Evolutionary conservation across 2,113 vertebrate genomes (phyloP).

Genomic region (Galeopterus variegatus): DNA sequence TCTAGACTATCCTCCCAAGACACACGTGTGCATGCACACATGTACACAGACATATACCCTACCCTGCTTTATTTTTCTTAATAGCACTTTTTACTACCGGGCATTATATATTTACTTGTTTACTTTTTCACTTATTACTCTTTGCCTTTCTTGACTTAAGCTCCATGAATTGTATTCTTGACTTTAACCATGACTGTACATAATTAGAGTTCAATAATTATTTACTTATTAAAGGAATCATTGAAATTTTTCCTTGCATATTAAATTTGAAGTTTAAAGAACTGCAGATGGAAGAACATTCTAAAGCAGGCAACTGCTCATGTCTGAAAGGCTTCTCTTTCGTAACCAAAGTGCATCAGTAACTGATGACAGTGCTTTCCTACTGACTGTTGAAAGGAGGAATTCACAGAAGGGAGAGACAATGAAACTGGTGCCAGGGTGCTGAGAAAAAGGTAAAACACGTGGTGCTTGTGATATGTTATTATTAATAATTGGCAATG

Average conservation of each 20-base stretch:
- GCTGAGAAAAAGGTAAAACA: background rate
- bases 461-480: background rate
- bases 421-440: background rate
- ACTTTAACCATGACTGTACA: background rate
- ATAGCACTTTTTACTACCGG: background rate
- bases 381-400: background rate
- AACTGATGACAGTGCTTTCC: background rate
- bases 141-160: background rate
- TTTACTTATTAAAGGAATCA: background rate
- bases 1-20: background rate
- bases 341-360: background rate
- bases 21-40: background rate
- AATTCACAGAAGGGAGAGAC: background rate
- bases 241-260: background rate
- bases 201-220: background rate
- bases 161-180: background rate
- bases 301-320: background rate
- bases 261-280: slow-evolving; percentile 29
- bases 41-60: too few relatives aligned
- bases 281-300: background rate
- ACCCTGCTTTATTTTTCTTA: background rate
- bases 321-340: slow-evolving; percentile 37
- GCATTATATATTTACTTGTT: background rate
- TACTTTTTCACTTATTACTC: background rate
- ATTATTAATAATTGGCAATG: background rate